A percentile compares a stretch with the other conserved stretches of the same genome.
phyloP scores from a whole-genome alignment of 2,888 invertebrate genomes.

The Criorhina ranunculi region DNA sequence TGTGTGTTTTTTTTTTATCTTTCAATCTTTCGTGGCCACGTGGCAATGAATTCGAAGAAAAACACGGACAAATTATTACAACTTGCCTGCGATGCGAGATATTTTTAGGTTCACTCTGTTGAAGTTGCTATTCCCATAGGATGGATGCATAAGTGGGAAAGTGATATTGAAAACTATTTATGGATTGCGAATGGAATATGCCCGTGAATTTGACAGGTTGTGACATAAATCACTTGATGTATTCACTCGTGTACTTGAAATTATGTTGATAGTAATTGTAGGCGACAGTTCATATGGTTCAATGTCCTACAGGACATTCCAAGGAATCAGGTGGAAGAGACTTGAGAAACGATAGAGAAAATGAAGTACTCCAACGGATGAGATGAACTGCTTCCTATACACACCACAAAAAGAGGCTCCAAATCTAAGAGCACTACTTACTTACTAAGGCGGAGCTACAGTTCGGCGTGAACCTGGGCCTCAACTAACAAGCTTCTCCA shows the following conservation, averaged over 20 bases:
- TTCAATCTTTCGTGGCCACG: neutral
- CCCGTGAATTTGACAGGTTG: neutral
- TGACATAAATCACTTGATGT: neutral
- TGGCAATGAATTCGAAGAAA: neutral
- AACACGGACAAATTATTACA: neutral
- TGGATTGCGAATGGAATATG: neutral
- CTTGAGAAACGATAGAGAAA: too few relatives aligned
- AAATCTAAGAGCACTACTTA: too few relatives aligned
- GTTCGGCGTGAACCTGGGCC: too few relatives aligned
- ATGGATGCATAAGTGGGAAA: neutral
- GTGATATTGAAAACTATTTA: neutral
- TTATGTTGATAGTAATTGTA: neutral
- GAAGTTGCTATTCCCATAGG: neutral
- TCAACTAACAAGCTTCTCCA: too few relatives aligned
- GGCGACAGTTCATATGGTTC: too few relatives aligned
- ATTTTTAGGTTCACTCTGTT: constrained; percentile 2
- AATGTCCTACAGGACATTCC: too few relatives aligned
- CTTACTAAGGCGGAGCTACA: too few relatives aligned
- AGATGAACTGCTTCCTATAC: too few relatives aligned
- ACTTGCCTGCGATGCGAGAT: neutral
- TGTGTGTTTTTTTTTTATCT: constrained; percentile 7
- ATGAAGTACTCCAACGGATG: too few relatives aligned
- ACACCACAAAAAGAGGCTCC: too few relatives aligned
- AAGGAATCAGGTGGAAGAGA: too few relatives aligned
- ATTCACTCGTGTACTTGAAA: neutral